A percentile compares a stretch with the other conserved stretches of the same genome.
These are phyloP conservation scores for Cryptus viduatorius DNA, from an alignment of 2,888 invertebrate genomes.

Conservation along the genomic window DNA sequence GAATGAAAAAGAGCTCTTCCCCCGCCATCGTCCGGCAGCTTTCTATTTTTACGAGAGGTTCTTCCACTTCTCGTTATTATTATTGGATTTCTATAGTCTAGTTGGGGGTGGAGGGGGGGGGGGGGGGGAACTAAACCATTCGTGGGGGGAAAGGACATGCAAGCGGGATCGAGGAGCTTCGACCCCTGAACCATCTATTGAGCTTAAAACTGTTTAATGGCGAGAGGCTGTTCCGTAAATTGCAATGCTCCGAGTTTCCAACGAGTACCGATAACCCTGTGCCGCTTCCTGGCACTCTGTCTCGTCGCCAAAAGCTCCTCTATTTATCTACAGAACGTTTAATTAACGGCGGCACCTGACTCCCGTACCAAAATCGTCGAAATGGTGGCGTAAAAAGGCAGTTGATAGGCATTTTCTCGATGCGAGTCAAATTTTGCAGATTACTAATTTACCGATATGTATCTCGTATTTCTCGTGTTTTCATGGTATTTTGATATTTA, in stretches of 20 bases:
- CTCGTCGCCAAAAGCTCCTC: constrained; percentile 43
- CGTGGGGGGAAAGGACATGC: not conserved
- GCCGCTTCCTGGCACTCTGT: constrained; percentile 25
- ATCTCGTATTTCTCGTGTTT: constrained; percentile 3
- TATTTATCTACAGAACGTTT: constrained; percentile 50
- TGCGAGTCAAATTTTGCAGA: constrained; percentile 8
- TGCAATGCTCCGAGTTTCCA: constrained; percentile 72
- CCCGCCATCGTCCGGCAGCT: not conserved
- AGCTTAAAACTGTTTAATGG: constrained; percentile 82
- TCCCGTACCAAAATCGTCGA: constrained; percentile 26
- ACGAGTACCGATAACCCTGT: constrained; percentile 47
- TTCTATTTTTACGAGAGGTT: not conserved
- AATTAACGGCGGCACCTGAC: constrained; percentile 46
- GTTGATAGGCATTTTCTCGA: constrained; percentile 29
- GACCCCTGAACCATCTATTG: constrained; percentile 78
- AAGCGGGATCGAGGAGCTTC: constrained; percentile 44
- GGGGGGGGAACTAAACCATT: not conserved
- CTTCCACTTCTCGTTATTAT: constrained; percentile 4
- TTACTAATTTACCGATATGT: constrained; percentile 32
- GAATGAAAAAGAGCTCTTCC: not conserved
- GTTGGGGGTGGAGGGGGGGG: no score
- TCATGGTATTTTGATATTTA: not conserved
- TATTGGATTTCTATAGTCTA: constrained; percentile 4
- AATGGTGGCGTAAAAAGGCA: not conserved
- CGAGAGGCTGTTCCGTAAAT: constrained; percentile 79